A percentile compares a stretch with the other conserved stretches of the same genome.
These are phyloP conservation scores for Lasiurus cinereus DNA, from an alignment of 2,113 vertebrate genomes.

Conservation along the genomic window DNA sequence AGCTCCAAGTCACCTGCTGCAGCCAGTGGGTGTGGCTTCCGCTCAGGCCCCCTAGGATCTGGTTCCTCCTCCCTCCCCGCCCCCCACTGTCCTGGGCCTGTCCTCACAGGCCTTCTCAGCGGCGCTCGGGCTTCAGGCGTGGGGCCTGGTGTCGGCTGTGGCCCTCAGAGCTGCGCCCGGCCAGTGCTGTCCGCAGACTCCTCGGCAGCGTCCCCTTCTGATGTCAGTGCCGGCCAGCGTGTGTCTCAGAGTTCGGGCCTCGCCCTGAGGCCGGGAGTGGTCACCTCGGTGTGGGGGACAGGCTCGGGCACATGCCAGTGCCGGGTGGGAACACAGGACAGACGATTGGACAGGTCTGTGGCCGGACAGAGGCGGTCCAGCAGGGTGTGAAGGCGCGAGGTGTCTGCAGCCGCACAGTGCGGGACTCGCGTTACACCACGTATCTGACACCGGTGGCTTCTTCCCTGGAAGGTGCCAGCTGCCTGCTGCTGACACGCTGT, in stretches of 20 bases:
- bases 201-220: neutral
- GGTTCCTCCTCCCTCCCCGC: neutral
- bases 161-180: neutral
- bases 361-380: neutral
- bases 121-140: neutral
- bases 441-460: too few species aligned
- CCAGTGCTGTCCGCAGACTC: neutral
- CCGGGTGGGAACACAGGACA: neutral
- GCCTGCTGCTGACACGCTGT: neutral
- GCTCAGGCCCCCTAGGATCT: neutral
- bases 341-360: too few species aligned
- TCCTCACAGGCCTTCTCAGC: neutral
- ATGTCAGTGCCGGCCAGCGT: neutral
- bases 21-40: neutral
- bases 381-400: neutral
- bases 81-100: fast-evolving
- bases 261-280: fast-evolving
- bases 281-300: neutral
- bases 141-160: neutral
- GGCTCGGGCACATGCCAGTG: neutral
- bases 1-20: neutral
- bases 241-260: neutral
- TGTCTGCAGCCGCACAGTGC: fast-evolving
- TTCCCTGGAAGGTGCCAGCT: neutral
- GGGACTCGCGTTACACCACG: too few species aligned